Base-by-base conservation (phyloP, 53 echinoderm and acorn worm genomes). In the Hippasteria phrygiana region DNA sequence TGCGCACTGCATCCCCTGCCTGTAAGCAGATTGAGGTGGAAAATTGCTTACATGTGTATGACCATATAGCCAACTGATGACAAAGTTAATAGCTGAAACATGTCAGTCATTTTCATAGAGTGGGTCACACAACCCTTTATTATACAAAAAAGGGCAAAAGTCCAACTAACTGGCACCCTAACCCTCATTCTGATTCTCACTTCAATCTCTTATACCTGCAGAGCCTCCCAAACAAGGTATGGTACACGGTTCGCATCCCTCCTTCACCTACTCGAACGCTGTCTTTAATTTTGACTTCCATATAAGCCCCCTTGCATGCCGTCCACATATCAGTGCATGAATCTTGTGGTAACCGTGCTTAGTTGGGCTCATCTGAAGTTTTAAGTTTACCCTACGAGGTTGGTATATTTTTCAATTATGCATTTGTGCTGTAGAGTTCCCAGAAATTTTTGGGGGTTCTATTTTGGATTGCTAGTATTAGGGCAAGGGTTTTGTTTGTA, bases 191-290 rank as follows among this genome's bases (percentile, higher is more conserved):
- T 77, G 73, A 73, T 66, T 82, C 71, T 48, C 88, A 66, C 76
- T 65, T 65, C 77, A 75, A 73, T 72, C 45, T 77, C 55, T 71
- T 54, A 3, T 77, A 65, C 37, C 80, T 35, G 63, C 93, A 93
- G 93, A 90, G 75, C 90, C 90, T 69, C 93, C 93, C 50, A 93
- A 93, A 87, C 87, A 93, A 88, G 93, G 91, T 91, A 91, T 62
- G 69, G 87, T 78, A 71, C 69, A 65, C 73, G 87, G 51, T 71
- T 72, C 73, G 38, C 87, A 73, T 72, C 87, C 53, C 83, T 35
- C 62, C 86, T 71, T 26, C 71, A 72, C n/a, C 40, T 31, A 2
- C 18, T 42, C 18, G 16, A 26, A 16, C 55, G 33, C 47, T 85
- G 47, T 55, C 69, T 35, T 43, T 87, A 72, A 40, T 41, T 71